Evolutionary conservation across 2,888 invertebrate genomes (phyloP).

Genomic region (Hypomecis punctinalis): DNA sequence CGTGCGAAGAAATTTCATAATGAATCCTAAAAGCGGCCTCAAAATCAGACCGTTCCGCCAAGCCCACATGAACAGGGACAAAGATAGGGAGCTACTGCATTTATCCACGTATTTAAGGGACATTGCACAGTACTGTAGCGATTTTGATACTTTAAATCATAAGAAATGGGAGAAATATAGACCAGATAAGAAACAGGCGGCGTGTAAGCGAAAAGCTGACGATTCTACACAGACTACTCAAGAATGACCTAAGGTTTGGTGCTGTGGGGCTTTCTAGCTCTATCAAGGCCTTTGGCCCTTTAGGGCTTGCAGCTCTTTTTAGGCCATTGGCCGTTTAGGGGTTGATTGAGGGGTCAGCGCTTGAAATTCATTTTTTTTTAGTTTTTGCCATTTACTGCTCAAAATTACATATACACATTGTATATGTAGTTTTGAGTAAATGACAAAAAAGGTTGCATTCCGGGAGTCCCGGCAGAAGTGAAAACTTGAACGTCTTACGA

Average conservation of each 20-base stretch:
- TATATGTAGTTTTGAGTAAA: too few species aligned
- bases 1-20: conserved; percentile 96
- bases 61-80: conserved; percentile 94
- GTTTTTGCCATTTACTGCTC: too few species aligned
- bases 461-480: too few species aligned
- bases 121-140: conserved; percentile 91
- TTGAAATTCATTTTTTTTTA: too few species aligned
- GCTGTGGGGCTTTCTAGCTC: neutral
- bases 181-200: conserved; percentile 75
- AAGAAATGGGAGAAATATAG: conserved; percentile 95
- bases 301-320: too few species aligned
- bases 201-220: conserved; percentile 79
- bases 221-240: conserved; percentile 69
- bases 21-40: conserved; percentile 98
- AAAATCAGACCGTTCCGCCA: conserved; percentile 96
- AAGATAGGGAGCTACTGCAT: conserved; percentile 92
- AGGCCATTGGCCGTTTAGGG: too few species aligned
- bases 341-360: too few species aligned
- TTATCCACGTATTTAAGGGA: conserved; percentile 92
- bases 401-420: too few species aligned
- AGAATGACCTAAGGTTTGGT: conserved; percentile 65
- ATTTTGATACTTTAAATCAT: conserved; percentile 94
- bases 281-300: neutral
- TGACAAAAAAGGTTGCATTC: too few species aligned
- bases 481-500: too few species aligned